Base-by-base conservation (phyloP, 2,888 invertebrate genomes). In the Eucriotettix oculatus region DNA sequence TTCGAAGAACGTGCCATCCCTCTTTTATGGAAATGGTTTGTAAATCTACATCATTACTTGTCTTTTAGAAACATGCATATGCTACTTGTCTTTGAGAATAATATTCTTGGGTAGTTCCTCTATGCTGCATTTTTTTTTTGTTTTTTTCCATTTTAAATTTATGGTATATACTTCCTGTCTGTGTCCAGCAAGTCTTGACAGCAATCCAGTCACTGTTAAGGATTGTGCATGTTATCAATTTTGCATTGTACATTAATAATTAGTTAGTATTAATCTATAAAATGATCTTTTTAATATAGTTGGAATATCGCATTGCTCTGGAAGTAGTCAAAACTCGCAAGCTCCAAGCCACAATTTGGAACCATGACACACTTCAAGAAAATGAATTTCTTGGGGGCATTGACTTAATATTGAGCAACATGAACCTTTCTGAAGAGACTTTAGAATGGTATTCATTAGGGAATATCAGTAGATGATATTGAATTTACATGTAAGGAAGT, bases 21-120 rank as follows among this genome's bases (percentile, higher is more conserved):
- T 94, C 95, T 16, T 98, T 95, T 75, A 97, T 98, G 91, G 94
- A 96, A 79, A 93, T 93, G 88, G 90, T 91, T 74, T 75, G 70
- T 67, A 29, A 41, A 16, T 3, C 48, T 48, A 9, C 2, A 12
- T 48, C 48, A 5, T 48, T 48, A 14, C 29, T 29, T 29, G 29
- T 7, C 29, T 7, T 29, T 29, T 5, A 29, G 29, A 29, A 29
- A 29, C n/a, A n/a, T n/a, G n/a, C n/a, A n/a, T n/a, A n/a, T n/a
- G n/a, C n/a, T 48, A 14, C 29, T 29, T 29, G 29, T 7, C 29
- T 7, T 29, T 29, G 7, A 29, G 29, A 29, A 29, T 5, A n/a
- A n/a, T n/a, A 29, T 29, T 29, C 2, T 29, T 29, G 29, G 29
- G 29, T 29, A 29, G 2, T 29, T 29, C n/a, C 29, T 29, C 7